Evolutionary conservation across 2,113 vertebrate genomes (phyloP), one percentile per base, ranked within the genome.

Genomic region (Petromus typicus): DNA sequence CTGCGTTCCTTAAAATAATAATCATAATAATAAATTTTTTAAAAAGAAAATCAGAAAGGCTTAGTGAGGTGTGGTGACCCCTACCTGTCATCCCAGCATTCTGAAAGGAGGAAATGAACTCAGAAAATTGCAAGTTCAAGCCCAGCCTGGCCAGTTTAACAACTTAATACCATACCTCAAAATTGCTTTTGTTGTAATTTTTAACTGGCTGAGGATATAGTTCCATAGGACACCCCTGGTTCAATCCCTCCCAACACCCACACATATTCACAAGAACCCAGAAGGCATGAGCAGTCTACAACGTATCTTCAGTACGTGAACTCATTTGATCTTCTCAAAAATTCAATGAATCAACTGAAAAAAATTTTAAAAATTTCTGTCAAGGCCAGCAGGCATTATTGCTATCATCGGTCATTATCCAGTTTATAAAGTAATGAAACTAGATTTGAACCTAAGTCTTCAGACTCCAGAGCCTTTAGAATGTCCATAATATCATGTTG

Each of bases 311-410:
- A 51, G 23, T 69, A 40, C 1, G 0, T 27, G 16, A 54, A 59
- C 18, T 87, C 75, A 80, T 90, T 93, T 93, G 75, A 83, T 71
- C 25, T 34, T 79, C 45, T 90, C 34, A 75, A 66, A 91, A 94
- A 45, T 89, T 43, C 75, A 76, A 11, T 94, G 25, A 80, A 51
- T 51, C 6, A 51, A 51, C 48, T 51, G 48, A 51, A 51, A 51
- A 51, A 5, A 51, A 51, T 51, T 51, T 51, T 51, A 51, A 75
- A 66, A 91, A 94, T 37, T 89, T 43, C 75, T 80, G 8, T 94
- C 25, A 76, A 27, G 18, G 66, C 69, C 0, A 71, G 14, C 32
- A 82, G 56, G 25, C 37, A 86, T 83, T 82, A 66, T 54, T 84
- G 54, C 61, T 64, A 51, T 57, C 34, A 57, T 92, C 78, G 5